Conservation (phyloP, 1,140 invertebrate species). For the Diuraphis noxia region DNA sequence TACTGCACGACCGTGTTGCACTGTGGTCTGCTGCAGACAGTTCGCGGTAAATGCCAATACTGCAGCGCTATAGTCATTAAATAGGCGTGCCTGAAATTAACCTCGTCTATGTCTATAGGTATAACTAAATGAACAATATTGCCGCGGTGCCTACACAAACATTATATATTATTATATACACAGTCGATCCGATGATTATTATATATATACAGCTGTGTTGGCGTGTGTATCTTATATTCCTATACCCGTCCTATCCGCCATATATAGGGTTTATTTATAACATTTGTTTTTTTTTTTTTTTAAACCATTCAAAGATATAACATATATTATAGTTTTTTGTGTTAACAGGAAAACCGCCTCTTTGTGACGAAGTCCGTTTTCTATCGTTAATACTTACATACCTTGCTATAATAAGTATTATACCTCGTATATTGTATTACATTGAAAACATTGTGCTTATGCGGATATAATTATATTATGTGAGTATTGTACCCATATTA, state of each 20-base stretch:
- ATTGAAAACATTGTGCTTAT: background rate
- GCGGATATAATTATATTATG: background rate
- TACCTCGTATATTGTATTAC: background rate
- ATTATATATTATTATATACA: background rate
- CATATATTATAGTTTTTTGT: background rate
- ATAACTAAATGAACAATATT: background rate
- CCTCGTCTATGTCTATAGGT: background rate
- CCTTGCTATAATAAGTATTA: too few species aligned
- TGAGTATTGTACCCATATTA: background rate
- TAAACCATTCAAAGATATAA: background rate
- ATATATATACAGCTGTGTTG: background rate
- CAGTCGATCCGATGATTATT: background rate
- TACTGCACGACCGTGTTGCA: background rate
- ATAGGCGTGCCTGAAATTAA: slow-evolving; percentile 8
- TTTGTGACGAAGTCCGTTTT: background rate
- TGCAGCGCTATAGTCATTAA: background rate
- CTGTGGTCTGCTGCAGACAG: background rate
- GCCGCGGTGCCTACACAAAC: background rate
- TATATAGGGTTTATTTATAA: background rate
- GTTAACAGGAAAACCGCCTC: background rate
- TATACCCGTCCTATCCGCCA: background rate
- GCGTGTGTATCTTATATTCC: background rate
- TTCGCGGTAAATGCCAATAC: background rate
- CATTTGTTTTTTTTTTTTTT: background rate
- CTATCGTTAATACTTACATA: background rate